phyloP scores from a whole-genome alignment of 2,888 invertebrate species.

The Keiferia lycopersicella region DNA sequence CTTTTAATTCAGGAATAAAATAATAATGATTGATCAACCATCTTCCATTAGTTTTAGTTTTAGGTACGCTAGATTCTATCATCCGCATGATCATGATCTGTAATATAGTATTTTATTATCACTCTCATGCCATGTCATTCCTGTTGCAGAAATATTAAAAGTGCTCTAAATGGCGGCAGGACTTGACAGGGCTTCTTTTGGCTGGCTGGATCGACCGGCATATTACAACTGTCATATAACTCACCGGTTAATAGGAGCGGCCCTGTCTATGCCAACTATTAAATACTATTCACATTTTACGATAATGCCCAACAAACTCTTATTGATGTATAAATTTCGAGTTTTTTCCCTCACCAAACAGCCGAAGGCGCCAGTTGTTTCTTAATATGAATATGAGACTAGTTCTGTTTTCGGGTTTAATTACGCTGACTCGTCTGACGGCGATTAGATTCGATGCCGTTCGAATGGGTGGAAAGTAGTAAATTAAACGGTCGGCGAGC shows the following conservation, averaged over 20 bases:
- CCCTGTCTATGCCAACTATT: constrained; percentile 74
- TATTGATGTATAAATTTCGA: constrained; percentile 76
- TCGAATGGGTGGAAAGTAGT: constrained; percentile 61
- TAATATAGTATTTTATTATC: too few relatives aligned
- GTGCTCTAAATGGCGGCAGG: constrained; percentile 10
- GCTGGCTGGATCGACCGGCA: constrained; percentile 36
- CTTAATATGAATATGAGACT: constrained; percentile 71
- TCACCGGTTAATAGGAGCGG: constrained; percentile 74
- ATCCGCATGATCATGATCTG: too few relatives aligned
- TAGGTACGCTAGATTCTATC: too few relatives aligned
- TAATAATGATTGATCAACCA: too few relatives aligned
- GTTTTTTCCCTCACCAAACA: constrained; percentile 54
- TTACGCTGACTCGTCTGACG: constrained; percentile 59
- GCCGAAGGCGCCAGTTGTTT: constrained; percentile 76
- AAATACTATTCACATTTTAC: constrained; percentile 75
- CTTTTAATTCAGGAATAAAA: too few relatives aligned
- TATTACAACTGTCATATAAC: constrained; percentile 72
- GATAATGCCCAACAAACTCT: constrained; percentile 75
- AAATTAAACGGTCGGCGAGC: constrained; percentile 74
- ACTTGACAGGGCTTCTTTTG: constrained; percentile 35
- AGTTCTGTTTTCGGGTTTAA: constrained; percentile 73
- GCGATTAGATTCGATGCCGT: constrained; percentile 47
- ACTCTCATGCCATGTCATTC: too few relatives aligned
- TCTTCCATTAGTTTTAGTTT: too few relatives aligned
- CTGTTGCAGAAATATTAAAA: not conserved